Evolutionary conservation across 2,113 vertebrate species (phyloP).

Genomic region (Paralichthys olivaceus): DNA sequence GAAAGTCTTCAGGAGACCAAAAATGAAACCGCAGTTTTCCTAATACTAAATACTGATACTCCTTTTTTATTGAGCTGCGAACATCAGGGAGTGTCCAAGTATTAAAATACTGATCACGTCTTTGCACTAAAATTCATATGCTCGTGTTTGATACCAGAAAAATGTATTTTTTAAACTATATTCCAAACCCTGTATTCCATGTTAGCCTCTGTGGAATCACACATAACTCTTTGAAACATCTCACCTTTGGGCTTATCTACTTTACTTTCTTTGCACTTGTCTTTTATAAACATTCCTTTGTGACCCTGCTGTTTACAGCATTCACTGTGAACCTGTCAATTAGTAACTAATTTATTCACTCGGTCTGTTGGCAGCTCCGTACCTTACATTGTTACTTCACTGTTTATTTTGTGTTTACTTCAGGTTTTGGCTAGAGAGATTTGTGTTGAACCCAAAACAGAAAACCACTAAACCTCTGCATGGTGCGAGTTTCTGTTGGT

Average conservation of each 20-base stretch:
- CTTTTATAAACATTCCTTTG: background rate
- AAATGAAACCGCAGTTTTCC: background rate
- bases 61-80: background rate
- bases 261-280: background rate
- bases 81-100: background rate
- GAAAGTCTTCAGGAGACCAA: no score
- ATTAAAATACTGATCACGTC: no score
- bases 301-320: background rate
- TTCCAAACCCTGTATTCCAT: no score
- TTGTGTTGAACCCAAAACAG: conserved; percentile 5
- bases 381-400: background rate
- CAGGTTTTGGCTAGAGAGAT: background rate
- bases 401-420: background rate
- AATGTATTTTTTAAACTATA: no score
- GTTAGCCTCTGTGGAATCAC: no score
- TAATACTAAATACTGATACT: background rate
- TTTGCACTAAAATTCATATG: no score
- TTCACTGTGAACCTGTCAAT: conserved; percentile 21
- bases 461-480: background rate
- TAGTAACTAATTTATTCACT: conserved; percentile 12
- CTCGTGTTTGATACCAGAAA: no score
- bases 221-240: background rate
- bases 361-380: background rate
- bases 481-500: background rate
- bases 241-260: conserved; percentile 22